Evolutionary conservation across 2,113 vertebrate genomes (phyloP).

Genomic region (Neolamprologus sp.): DNA sequence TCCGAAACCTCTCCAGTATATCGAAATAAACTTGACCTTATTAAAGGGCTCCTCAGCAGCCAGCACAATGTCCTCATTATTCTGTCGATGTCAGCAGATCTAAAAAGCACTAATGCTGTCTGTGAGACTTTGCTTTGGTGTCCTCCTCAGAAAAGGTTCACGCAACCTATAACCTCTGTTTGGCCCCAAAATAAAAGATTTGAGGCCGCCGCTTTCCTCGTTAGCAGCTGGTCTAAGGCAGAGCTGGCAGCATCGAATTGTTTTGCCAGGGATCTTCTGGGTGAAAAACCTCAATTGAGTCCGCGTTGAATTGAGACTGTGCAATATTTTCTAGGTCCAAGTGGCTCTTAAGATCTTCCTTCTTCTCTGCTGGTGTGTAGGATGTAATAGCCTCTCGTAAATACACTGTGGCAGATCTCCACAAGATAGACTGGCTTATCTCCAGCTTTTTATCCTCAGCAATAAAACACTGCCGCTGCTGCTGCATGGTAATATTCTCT

Average conservation of each 20-base stretch:
- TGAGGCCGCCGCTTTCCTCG: background rate
- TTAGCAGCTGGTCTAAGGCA: background rate
- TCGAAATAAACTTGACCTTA: slow-evolving; percentile 13
- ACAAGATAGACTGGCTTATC: slow-evolving; percentile 31
- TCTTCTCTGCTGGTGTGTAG: background rate
- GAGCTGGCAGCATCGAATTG: background rate
- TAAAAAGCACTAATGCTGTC: background rate
- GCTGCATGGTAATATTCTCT: background rate
- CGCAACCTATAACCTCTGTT: background rate
- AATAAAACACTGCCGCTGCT: slow-evolving; percentile 22
- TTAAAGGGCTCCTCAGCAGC: background rate
- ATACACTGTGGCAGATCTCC: slow-evolving; percentile 13
- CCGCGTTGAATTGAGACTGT: background rate
- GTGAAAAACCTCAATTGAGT: background rate
- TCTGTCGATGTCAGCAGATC: slow-evolving; percentile 34
- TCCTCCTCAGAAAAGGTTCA: background rate
- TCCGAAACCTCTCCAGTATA: background rate
- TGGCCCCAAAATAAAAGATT: background rate
- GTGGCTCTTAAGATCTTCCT: background rate
- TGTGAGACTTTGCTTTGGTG: background rate
- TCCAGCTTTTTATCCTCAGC: slow-evolving; percentile 14
- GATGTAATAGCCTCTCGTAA: slow-evolving; percentile 11
- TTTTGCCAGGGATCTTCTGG: background rate
- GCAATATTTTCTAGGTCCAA: background rate
- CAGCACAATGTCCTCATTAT: slow-evolving; percentile 22